phyloP scores from a whole-genome alignment of 2,888 invertebrate genomes.

The Aquatica leii region DNA sequence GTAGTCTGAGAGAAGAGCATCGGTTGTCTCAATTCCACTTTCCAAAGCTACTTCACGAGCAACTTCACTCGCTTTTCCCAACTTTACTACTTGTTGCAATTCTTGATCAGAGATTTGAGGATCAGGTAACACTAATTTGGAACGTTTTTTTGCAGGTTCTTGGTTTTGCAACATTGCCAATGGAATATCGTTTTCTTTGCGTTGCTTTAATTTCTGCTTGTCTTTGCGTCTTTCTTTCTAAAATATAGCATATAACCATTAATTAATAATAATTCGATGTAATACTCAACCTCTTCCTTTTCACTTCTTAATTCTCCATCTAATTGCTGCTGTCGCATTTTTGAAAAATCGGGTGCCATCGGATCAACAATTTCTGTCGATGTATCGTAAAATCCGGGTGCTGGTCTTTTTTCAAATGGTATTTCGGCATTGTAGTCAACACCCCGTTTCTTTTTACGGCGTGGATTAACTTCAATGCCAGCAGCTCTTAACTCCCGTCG shows the following conservation, averaged over 20 bases:
- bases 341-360: constrained; percentile 87
- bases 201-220: constrained; percentile 92
- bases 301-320: constrained; percentile 92
- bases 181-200: constrained; percentile 96
- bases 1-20: constrained; percentile 91
- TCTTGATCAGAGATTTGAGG: constrained; percentile 97
- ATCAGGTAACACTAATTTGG: constrained; percentile 94
- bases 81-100: constrained; percentile 89
- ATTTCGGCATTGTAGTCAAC: constrained; percentile 98
- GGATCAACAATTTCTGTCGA: constrained; percentile 88
- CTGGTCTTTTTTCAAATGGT: constrained; percentile 95
- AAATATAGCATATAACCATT: constrained; percentile 39
- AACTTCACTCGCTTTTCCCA: constrained; percentile 89
- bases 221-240: constrained; percentile 92
- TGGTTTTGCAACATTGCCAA: constrained; percentile 86
- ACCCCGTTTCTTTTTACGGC: constrained; percentile 82
- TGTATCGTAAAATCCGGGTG: constrained; percentile 95
- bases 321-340: constrained; percentile 89
- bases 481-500: constrained; percentile 97
- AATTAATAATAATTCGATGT: no score
- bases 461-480: constrained; percentile 75
- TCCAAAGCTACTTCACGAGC: constrained; percentile 89
- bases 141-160: constrained; percentile 90
- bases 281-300: constrained; percentile 84
- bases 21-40: constrained; percentile 79